These are phyloP conservation scores for Pharmacophagus antenor DNA, from an alignment of 2,888 invertebrate genomes.

Conservation along the genomic window DNA sequence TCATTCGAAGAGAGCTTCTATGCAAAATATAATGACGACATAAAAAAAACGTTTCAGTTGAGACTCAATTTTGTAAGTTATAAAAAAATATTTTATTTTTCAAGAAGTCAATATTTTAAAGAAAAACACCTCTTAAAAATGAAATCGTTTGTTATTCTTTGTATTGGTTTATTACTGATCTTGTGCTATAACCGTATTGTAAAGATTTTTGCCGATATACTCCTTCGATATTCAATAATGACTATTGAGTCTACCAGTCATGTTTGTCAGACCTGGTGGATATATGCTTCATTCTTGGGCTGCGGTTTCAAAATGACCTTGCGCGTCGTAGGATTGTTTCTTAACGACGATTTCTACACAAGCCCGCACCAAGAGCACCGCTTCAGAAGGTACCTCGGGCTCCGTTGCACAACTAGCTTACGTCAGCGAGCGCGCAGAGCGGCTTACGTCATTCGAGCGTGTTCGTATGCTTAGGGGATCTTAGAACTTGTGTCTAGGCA, in stretches of 20 bases:
- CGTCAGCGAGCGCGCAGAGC: slow-evolving; percentile 76
- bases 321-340: slow-evolving; percentile 65
- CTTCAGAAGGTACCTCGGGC: slow-evolving; percentile 75
- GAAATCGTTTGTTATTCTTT: no score
- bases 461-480: slow-evolving; percentile 52
- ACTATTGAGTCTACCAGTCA: not conserved
- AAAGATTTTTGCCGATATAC: no score
- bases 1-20: no score
- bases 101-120: no score
- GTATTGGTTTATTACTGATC: no score
- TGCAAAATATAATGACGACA: no score
- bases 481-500: slow-evolving; percentile 54
- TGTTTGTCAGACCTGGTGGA: not conserved
- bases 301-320: slow-evolving; percentile 52
- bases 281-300: slow-evolving; percentile 4
- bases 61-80: no score
- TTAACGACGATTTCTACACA: slow-evolving; percentile 76
- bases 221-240: not conserved
- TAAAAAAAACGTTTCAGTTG: no score
- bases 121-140: no score
- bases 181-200: no score
- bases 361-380: slow-evolving; percentile 72
- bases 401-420: slow-evolving; percentile 80
- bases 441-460: slow-evolving; percentile 78
- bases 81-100: no score